Conservation (phyloP, 2,888 invertebrate species). For the Oxycera nigricornis region DNA sequence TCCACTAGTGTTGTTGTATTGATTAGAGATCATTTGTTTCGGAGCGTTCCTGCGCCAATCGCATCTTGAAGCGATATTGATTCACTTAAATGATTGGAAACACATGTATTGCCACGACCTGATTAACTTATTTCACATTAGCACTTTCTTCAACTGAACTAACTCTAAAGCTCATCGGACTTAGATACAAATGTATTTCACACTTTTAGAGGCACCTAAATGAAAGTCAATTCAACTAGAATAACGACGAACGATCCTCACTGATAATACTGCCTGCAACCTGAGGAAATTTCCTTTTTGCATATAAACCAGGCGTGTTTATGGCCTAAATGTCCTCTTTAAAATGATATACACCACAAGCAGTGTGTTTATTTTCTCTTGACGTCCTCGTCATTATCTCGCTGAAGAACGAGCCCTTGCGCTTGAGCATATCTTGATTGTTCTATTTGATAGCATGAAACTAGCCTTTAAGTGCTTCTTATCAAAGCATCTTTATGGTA, state of each 20-base stretch:
- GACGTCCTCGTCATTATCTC: slow-evolving; percentile 22
- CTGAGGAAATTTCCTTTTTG: slow-evolving; percentile 36
- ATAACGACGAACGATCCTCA: too few species aligned
- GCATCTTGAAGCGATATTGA: too few species aligned
- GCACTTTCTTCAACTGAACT: too few species aligned
- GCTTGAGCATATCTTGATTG: slow-evolving; percentile 42
- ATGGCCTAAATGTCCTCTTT: slow-evolving; percentile 48
- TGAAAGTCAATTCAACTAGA: too few species aligned
- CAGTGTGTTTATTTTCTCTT: slow-evolving; percentile 39
- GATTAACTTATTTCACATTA: too few species aligned
- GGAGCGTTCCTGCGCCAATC: too few species aligned
- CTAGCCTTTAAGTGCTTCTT: not conserved
- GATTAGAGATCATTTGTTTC: not conserved
- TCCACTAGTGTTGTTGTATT: not conserved
- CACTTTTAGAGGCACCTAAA: too few species aligned
- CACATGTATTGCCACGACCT: too few species aligned
- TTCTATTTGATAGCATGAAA: slow-evolving; percentile 40
- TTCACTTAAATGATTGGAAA: too few species aligned
- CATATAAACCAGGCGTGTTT: slow-evolving; percentile 48
- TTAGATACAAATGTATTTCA: too few species aligned
- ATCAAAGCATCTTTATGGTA: not conserved
- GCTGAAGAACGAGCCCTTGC: slow-evolving; percentile 39
- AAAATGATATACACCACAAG: slow-evolving; percentile 47
- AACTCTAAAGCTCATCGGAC: too few species aligned
- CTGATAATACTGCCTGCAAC: not conserved